Conservation (phyloP, 2,888 invertebrate genomes). For the Suillia variegata region DNA sequence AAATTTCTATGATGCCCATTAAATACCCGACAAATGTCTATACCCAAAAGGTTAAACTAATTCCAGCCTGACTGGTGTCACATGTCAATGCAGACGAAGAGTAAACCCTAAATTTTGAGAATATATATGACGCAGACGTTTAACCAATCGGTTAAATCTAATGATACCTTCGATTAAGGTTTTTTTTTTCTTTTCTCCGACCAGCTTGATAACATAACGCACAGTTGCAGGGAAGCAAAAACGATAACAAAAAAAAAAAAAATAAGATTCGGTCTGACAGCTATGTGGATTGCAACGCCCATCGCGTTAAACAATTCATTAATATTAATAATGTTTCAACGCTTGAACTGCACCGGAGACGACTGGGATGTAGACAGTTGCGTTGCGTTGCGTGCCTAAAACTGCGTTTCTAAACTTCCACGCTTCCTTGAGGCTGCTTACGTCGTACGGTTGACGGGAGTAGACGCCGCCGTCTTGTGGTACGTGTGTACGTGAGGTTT, state of each 20-base stretch:
- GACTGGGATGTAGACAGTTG: neutral
- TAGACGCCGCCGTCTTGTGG: neutral
- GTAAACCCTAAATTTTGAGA: too few relatives aligned
- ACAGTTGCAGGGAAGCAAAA: too few relatives aligned
- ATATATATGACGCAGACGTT: too few relatives aligned
- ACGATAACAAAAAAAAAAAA: too few relatives aligned
- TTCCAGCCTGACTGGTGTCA: slow-evolving; percentile 36
- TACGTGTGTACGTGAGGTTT: slow-evolving; percentile 52
- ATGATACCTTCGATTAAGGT: too few relatives aligned
- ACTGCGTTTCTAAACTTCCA: neutral
- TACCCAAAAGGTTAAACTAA: too few relatives aligned
- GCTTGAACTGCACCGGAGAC: neutral
- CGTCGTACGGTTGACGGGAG: neutral
- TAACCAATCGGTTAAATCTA: too few relatives aligned
- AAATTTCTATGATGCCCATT: too few relatives aligned
- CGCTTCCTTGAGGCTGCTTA: neutral
- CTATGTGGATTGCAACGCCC: slow-evolving; percentile 40
- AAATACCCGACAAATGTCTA: too few relatives aligned
- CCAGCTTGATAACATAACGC: too few relatives aligned
- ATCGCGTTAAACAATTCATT: slow-evolving; percentile 54
- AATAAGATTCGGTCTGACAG: too few relatives aligned
- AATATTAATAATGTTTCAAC: slow-evolving; percentile 48
- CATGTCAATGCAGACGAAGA: slow-evolving; percentile 42
- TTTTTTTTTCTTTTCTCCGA: too few relatives aligned
- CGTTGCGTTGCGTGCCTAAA: neutral